phyloP scores from a whole-genome alignment of 2,888 invertebrate species.

The Oxycera nigricornis region DNA sequence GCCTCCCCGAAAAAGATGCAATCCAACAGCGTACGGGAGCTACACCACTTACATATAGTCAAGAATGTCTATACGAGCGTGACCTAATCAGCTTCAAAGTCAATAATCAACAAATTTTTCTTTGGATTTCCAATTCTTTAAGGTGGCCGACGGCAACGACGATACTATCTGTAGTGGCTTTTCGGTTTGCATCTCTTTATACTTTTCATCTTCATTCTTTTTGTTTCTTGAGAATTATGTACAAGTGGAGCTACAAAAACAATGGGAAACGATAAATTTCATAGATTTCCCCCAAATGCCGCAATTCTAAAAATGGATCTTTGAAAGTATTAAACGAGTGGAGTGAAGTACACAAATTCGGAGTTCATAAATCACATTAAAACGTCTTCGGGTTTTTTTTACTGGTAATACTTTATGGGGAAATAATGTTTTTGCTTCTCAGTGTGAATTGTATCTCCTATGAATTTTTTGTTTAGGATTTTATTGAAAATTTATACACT shows the following conservation, averaged over 20 bases:
- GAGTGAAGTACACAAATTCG: neutral
- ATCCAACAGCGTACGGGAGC: neutral
- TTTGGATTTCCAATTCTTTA: neutral
- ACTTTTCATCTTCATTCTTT: neutral
- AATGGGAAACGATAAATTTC: conserved; percentile 21
- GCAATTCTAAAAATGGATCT: neutral
- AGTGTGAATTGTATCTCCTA: neutral
- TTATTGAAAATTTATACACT: too few relatives aligned
- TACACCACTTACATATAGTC: neutral
- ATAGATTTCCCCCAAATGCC: conserved; percentile 9
- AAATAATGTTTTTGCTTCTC: neutral
- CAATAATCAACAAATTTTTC: neutral
- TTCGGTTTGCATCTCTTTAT: neutral
- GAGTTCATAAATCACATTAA: conserved; percentile 4
- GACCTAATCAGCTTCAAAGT: neutral
- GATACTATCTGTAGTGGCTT: neutral
- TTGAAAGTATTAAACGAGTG: neutral
- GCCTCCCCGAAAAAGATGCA: neutral
- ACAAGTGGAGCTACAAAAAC: neutral
- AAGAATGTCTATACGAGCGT: neutral
- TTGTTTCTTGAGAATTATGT: neutral
- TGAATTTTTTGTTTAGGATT: neutral
- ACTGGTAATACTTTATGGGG: neutral
- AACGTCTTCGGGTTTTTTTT: neutral
- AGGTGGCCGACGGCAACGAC: too few relatives aligned